Conservation (phyloP, 2,113 vertebrate species). For the Etheostoma spectabile region DNA sequence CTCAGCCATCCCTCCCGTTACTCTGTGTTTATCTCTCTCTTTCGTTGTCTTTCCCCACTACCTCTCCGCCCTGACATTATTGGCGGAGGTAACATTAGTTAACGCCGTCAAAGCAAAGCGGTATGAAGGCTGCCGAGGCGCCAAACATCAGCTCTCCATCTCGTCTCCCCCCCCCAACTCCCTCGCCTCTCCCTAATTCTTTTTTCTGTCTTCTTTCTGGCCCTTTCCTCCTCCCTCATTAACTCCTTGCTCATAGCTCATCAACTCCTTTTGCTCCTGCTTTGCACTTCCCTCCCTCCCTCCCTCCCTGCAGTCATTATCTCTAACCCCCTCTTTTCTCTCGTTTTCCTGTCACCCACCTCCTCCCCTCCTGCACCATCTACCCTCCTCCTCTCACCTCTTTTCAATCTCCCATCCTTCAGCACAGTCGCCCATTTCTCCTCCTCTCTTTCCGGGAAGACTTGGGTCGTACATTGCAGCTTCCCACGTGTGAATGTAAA, state of each 20-base stretch:
- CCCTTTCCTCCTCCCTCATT: conserved; percentile 27
- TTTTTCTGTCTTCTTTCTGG: background rate
- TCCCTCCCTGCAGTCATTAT: conserved; percentile 9
- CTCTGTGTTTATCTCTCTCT: conserved; percentile 10
- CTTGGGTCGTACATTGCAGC: background rate
- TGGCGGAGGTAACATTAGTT: conserved; percentile 22
- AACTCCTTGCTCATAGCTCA: conserved; percentile 30
- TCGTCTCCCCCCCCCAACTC: background rate
- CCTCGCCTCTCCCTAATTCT: background rate
- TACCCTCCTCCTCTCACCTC: conserved; percentile 14
- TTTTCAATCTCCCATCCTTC: conserved; percentile 8
- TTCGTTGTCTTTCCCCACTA: background rate
- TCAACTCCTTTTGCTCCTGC: conserved; percentile 3
- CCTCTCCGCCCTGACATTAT: background rate
- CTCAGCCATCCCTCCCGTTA: background rate
- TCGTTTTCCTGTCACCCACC: conserved; percentile 1
- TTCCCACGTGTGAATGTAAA: conserved; percentile 40
- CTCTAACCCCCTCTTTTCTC: background rate
- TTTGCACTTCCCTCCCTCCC: conserved; percentile 11
- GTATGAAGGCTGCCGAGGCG: background rate
- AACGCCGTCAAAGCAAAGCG: background rate
- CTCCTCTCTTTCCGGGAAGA: background rate
- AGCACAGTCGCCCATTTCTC: background rate
- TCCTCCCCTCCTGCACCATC: background rate
- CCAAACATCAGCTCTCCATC: conserved; percentile 2